Evolutionary conservation across 1,140 invertebrate species (phyloP), one percentile per base, ranked within the genome.

Genomic region (Drosophila bipectinata): DNA sequence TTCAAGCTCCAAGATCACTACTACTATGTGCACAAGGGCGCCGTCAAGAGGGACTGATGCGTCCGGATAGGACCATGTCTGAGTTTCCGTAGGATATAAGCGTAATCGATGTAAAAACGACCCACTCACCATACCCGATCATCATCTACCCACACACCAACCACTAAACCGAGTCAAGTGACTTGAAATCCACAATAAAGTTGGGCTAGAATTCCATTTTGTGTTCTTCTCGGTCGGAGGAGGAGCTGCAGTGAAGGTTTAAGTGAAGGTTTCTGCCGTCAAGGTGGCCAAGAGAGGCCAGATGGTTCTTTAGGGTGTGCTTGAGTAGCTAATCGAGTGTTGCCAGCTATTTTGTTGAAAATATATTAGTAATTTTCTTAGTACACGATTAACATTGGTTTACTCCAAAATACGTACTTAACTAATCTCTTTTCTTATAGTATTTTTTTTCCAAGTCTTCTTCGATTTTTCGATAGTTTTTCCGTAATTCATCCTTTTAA

Each of bases 1-100:
- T 91, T 92, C 32, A 92, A 93, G 72, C 78, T 93, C 9, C 78
- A 87, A 82, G 90, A 91, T 71, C 90, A 91, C 49, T 91, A 82
- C 67, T 87, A 88, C 59, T 87, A 82, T 62, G 82, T 87, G 37
- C 82, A 87, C 56, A 87, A 78, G 78, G 83, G 75, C 32, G 54
- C 64, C n/a, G 26, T 49, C 12, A 81, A 81, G 59, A 60, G 54
- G 62, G 79, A 77, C 9, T 79, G 14, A 30, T 24, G 28, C 56
- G 52, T 34, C 8, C 39, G 21, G 21, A 28, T 28, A 6, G 26
- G 26, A 28, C 26, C 9, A 7, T 10, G 1, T 18, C 15, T 44
- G 6, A 44, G 14, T 15, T 44, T 18, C 12, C 10, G 1, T 48
- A 69, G 41, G 41, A 30, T 18, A 37, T 69, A 68, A 68, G 62